A percentile compares a stretch with the other conserved stretches of the same genome.
phyloP scores from a whole-genome alignment of 2,888 invertebrate genomes.

The Cyrtodaria siliqua region DNA sequence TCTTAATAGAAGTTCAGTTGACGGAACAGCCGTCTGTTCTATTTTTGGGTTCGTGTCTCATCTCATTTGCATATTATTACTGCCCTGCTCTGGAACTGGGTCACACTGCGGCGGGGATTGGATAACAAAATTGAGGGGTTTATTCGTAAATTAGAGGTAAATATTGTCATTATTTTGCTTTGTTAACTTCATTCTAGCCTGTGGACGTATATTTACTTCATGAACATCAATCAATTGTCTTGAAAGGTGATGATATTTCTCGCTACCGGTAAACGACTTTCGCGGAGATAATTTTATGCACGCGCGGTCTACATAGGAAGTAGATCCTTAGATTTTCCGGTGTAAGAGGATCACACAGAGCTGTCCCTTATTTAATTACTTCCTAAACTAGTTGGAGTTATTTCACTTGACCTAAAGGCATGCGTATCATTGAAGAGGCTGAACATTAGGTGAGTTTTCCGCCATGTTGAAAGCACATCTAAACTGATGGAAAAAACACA shows the following conservation, averaged over 20 bases:
- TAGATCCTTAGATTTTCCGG: constrained; percentile 26
- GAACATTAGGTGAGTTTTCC: too few species aligned
- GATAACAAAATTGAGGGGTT: constrained; percentile 19
- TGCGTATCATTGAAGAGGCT: too few species aligned
- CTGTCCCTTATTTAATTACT: constrained; percentile 9
- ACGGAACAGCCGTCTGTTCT: constrained; percentile 41
- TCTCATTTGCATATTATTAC: constrained; percentile 63
- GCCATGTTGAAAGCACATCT: too few species aligned
- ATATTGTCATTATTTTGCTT: neutral
- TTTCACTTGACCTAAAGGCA: too few species aligned
- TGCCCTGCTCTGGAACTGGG: constrained; percentile 60
- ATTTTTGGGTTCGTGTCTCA: constrained; percentile 61
- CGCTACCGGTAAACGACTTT: constrained; percentile 16
- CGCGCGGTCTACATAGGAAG: constrained; percentile 33
- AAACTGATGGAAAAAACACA: too few species aligned
- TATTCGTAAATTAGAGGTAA: constrained; percentile 7
- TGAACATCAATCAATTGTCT: constrained; percentile 1
- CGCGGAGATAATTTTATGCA: constrained; percentile 49
- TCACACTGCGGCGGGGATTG: constrained; percentile 58
- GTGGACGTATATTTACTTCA: neutral
- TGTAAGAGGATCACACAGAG: constrained; percentile 12
- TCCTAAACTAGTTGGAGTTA: constrained; percentile 2
- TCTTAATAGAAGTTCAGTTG: neutral
- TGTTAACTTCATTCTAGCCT: neutral
- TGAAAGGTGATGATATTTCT: constrained; percentile 9